Evolutionary conservation across 2,113 vertebrate species (phyloP), one percentile per base, ranked within the genome.

Genomic region (Prionailurus bengalensis): DNA sequence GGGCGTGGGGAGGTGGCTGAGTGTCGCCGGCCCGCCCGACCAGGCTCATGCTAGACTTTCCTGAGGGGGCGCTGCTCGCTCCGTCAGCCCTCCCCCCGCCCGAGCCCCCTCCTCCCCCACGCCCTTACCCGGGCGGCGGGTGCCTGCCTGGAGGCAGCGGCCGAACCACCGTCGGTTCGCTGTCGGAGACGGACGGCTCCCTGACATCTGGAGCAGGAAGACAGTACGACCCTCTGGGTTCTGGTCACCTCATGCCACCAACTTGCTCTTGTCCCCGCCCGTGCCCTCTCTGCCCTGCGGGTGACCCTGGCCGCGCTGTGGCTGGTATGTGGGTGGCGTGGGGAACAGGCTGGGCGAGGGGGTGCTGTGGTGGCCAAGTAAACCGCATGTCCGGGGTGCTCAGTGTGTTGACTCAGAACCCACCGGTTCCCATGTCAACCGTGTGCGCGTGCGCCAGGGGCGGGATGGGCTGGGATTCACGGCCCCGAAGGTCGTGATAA

Each of bases 371-470:
- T 21, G 53, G 87, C 83, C 0, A 3, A 36, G n/a, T 36, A 17
- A 33, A 48, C 31, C 39, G 55, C 7, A 45, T 2, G 0, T 14
- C n/a, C 6, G 16, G 23, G 16, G 16, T 55, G 25, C 45, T 58
- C 0, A 0, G 39, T 0, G 0, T 7, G 78, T 11, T 5, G 42
- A 76, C 73, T 76, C 4, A 29, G 73, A 27, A 45, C 73, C 16
- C 17, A 11, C 39, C 0, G 27, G 42, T 27, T 76, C 74, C 45
- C 3, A 0, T 17, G 27, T 31, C 39, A 25, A 15, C 27, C 36
- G 3, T 1, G 8, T 3, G n/a, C 25, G 0, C 7, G 11, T 33
- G 58, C 36, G 5, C 0, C 10, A 21, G 13, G 39, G 36, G 10
- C 51, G 3, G 65, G 63, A 12, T 10, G 12, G 16, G n/a, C 29